A percentile compares a stretch with the other conserved stretches of the same genome.
Conservation (phyloP, 2,113 vertebrate species). For the Phrynosoma platyrhinos region DNA sequence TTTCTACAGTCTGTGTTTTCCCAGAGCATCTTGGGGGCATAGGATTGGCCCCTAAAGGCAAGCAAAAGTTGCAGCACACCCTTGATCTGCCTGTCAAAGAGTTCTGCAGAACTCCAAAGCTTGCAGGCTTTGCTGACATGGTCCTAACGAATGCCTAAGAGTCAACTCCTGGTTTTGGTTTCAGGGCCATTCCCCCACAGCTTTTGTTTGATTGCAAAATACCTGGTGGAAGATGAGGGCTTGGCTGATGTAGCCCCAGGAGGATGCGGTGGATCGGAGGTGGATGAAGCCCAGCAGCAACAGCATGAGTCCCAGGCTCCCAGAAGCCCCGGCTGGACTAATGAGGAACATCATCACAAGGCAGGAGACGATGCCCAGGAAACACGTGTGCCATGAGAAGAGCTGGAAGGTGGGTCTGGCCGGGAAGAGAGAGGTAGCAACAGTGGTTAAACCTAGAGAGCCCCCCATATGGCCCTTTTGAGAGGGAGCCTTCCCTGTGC, state of each 20-base stretch:
- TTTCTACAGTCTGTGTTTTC: no score
- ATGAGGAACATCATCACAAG: slow-evolving; percentile 94
- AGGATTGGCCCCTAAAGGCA: no score
- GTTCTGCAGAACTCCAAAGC: no score
- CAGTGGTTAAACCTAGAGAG: neutral
- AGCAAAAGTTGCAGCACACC: no score
- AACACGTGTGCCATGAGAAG: slow-evolving; percentile 92
- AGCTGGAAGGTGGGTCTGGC: slow-evolving; percentile 89
- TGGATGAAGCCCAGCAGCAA: slow-evolving; percentile 82
- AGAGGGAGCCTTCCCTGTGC: no score
- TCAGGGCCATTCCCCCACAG: neutral
- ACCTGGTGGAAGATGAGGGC: slow-evolving; percentile 96
- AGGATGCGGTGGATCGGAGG: slow-evolving; percentile 89
- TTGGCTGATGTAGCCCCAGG: slow-evolving; percentile 94
- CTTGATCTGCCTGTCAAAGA: no score
- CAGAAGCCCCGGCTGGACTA: slow-evolving; percentile 88
- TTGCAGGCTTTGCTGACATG: no score
- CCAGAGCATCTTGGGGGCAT: no score
- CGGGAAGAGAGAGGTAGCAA: neutral
- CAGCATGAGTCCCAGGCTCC: slow-evolving; percentile 89
- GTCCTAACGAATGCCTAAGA: no score
- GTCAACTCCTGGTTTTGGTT: no score
- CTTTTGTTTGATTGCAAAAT: neutral
- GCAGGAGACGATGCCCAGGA: slow-evolving; percentile 88
- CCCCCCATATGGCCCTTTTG: neutral